Evolutionary conservation across 2,113 vertebrate genomes (phyloP).

Genomic region (Lichenostomus cassidix): DNA sequence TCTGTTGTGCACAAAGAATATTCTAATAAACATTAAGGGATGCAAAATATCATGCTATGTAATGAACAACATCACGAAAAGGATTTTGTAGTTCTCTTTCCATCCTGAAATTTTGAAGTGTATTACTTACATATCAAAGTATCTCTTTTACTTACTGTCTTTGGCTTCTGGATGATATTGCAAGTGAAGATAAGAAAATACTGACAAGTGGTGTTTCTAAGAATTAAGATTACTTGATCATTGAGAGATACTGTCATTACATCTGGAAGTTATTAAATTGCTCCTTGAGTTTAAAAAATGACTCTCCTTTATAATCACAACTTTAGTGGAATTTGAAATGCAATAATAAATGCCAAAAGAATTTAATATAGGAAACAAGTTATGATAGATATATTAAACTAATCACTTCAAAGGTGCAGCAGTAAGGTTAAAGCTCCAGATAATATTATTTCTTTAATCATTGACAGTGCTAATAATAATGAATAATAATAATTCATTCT

Average conservation of each 20-base stretch:
- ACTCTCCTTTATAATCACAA: neutral
- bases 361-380: slow-evolving; percentile 16
- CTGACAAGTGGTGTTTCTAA: neutral
- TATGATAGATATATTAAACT: slow-evolving; percentile 19
- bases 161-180: neutral
- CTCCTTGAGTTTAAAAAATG: slow-evolving; percentile 5
- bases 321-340: slow-evolving; percentile 6
- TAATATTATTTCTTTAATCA: neutral
- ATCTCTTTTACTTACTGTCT: neutral
- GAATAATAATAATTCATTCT: neutral
- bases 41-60: neutral
- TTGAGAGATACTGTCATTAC: neutral
- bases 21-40: neutral
- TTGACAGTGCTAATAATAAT: neutral
- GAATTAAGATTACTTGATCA: neutral
- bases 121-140: neutral
- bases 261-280: slow-evolving; percentile 7
- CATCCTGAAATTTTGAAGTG: neutral
- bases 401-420: neutral
- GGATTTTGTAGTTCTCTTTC: neutral
- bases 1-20: neutral
- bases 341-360: neutral
- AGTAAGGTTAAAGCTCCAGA: neutral
- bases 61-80: neutral
- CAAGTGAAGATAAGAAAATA: slow-evolving; percentile 19